Evolutionary conservation across 2,113 vertebrate genomes (phyloP), one percentile per base, ranked within the genome.

Genomic region (Labeo rohita): DNA sequence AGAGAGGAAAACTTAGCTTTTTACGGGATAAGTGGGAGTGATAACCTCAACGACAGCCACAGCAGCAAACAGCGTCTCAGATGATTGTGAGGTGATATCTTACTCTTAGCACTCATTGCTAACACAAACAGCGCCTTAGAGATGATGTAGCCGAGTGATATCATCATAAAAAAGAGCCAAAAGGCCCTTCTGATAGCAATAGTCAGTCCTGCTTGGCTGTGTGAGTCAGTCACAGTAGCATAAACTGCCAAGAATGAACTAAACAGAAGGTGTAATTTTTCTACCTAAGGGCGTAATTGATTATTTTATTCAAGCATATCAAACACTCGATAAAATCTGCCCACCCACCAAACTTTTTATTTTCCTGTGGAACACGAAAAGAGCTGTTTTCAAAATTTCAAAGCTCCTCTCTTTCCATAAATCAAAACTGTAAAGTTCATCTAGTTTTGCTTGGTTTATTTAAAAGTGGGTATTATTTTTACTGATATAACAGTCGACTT

Each of bases 71-170:
- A 76, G 77, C 9, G 2, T 59, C 36, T 79, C 54, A 43, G 77
- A 79, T 43, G 28, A 59, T 79, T 18, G 34, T 39, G 72, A 75
- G 47, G 68, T 39, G 47, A 79, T 79, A 61, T 43, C 75, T 36
- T n/a, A 79, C 34, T 61, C 77, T 54, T 79, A 61, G 15, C 50
- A 43, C 34, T 61, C 52, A 36, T 36, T 34, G 0, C 54, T 56
- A 79, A 15, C 76, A 79, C 77, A 43, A 61, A 56, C 52, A 59
- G 50, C 16, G 2, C 54, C 54, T 79, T 18, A 39, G 21, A 56
- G 34, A 39, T 59, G 8, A 77, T 23, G 23, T 34, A 77, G 50
- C 13, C n/a, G 49, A 77, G 47, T 50, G 75, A 79, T 79, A 36
- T 54, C 15, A 39, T 78, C 50, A 59, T 59, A 43, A 79, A 75